Evolutionary conservation across 2,113 vertebrate genomes (phyloP), one percentile per base, ranked within the genome.

Genomic region (Panurus biarmicus): DNA sequence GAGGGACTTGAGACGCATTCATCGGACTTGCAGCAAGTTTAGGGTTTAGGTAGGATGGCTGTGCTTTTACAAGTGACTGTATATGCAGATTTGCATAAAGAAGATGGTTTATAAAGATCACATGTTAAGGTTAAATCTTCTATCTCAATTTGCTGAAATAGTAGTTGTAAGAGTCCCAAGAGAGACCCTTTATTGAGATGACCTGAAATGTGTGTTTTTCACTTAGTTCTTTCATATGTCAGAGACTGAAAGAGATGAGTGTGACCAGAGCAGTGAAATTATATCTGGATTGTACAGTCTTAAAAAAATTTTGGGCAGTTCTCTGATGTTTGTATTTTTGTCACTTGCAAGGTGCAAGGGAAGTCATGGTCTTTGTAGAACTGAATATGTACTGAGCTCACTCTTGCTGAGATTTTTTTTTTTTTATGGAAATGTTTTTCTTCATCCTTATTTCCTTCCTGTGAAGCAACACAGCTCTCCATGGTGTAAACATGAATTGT

Each of bases 291-390:
- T 70, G 23, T 14, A 14, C 7, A 24, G 23, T 38, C 53, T 3
- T 9, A 67, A 24, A 38, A 17, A 50, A 71, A 26, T 40, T 1
- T 5, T 0, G 0, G 5, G 23, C 11, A 5, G 14, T 54, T 66
- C 33, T 60, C 28, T 33, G 17, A 4, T 42, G 38, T 74, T 85
- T 62, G 1, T 24, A 1, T 47, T 92, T 84, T 77, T 69, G 38
- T 70, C 17, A 6, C 62, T 29, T 25, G 11, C 22, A 36, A 40
- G 35, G 12, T 60, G 29, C 8, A 50, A 44, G 24, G 28, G 25
- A n/a, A n/a, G 26, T 50, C 18, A 3, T 17, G 11, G 25, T 35
- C 69, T 65, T 42, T 78, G n/a, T 87, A 26, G 61, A 90, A 38
- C 33, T 60, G 33, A 61, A 15, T 24, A 9, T 8, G 12, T 19